Percentiles rank a stretch among this genome's conserved stretches.
phyloP scores from a whole-genome alignment of 2,888 invertebrate genomes.

The Himalopsyche japonica region DNA sequence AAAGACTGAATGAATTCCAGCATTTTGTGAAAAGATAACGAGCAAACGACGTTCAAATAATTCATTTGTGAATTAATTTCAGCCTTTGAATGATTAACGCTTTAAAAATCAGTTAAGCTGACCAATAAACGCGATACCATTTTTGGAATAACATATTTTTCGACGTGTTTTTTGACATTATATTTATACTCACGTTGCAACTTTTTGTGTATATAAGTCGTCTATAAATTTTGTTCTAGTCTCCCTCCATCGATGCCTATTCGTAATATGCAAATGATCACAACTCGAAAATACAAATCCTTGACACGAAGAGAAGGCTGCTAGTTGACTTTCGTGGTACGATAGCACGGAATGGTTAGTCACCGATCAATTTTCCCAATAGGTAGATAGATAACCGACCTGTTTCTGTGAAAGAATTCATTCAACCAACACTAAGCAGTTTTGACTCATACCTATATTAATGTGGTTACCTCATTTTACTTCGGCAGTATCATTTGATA shows the following conservation, averaged over 20 bases:
- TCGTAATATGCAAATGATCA: not conserved
- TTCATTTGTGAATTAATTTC: no score
- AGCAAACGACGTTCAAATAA: no score
- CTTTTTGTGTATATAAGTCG: no score
- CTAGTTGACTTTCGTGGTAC: not conserved
- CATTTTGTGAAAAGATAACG: no score
- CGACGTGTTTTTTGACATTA: no score
- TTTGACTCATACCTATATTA: not conserved
- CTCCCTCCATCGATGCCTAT: not conserved
- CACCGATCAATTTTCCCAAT: not conserved
- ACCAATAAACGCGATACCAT: no score
- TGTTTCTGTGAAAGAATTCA: not conserved
- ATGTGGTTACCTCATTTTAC: not conserved
- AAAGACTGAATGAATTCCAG: no score
- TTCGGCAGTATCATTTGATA: not conserved
- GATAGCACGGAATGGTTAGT: not conserved
- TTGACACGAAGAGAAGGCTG: conserved; percentile 1
- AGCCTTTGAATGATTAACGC: no score
- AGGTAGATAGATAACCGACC: not conserved
- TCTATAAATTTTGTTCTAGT: no score
- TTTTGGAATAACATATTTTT: no score
- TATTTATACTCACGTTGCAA: no score
- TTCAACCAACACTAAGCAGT: not conserved
- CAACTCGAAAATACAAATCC: not conserved
- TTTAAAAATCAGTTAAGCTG: no score